phyloP scores from a whole-genome alignment of 2,888 invertebrate species.

The Adela reaumurella region DNA sequence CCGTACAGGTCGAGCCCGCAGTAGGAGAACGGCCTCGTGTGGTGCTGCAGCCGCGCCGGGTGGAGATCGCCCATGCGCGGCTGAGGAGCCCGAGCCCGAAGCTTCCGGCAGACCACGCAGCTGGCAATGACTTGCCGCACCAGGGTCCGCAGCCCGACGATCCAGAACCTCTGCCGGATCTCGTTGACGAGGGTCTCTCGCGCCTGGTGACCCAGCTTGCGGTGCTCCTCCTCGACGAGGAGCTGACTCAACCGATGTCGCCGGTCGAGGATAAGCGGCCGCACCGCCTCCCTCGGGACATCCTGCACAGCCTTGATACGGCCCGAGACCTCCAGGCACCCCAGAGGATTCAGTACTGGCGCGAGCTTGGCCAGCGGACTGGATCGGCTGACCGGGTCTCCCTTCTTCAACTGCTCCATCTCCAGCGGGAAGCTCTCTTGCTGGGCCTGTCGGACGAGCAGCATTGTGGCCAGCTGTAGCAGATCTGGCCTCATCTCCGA shows the following conservation, averaged over 20 bases:
- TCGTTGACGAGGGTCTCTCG: not conserved
- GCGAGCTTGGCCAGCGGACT: not conserved
- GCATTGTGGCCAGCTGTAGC: too few species aligned
- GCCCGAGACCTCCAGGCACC: not conserved
- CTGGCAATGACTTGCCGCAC: too few species aligned
- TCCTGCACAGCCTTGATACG: not conserved
- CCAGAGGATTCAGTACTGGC: not conserved
- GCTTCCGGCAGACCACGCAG: not conserved
- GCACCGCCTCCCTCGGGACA: too few species aligned
- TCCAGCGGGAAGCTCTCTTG: too few species aligned
- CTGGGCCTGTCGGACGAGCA: too few species aligned
- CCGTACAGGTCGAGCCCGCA: not conserved
- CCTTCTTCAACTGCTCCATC: too few species aligned
- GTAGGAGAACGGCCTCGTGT: not conserved
- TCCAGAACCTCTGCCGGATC: too few species aligned
- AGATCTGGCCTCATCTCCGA: too few species aligned
- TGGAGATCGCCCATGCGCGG: not conserved
- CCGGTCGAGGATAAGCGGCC: conserved; percentile 1
- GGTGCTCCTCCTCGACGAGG: not conserved
- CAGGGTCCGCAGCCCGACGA: too few species aligned
- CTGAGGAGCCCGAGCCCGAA: not conserved
- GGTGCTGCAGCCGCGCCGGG: not conserved
- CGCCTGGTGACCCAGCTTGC: not conserved
- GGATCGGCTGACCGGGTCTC: too few species aligned
- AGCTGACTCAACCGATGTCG: not conserved